phyloP scores from a whole-genome alignment of 2,888 invertebrate species.

The Cheilosia grossa region DNA sequence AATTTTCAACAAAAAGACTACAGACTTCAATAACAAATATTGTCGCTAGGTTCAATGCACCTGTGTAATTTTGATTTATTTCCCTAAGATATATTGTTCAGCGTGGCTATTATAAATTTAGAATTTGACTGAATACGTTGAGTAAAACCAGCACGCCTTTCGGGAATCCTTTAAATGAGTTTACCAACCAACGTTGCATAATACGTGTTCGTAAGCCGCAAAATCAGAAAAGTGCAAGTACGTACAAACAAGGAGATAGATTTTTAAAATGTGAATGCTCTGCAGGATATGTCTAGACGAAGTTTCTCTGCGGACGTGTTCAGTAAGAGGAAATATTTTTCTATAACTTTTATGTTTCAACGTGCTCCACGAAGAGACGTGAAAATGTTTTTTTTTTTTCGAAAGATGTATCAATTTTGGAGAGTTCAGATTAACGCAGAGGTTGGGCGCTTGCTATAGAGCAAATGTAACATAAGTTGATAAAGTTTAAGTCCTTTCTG shows the following conservation, averaged over 20 bases:
- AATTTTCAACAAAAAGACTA: no score
- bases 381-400: constrained; percentile 17
- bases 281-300: constrained; percentile 27
- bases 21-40: no score
- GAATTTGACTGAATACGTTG: no score
- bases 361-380: constrained; percentile 25
- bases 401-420: constrained; percentile 38
- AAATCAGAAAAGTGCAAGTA: constrained; percentile 3
- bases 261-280: constrained; percentile 14
- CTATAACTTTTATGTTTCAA: constrained; percentile 21
- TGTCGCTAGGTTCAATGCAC: no score
- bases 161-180: not conserved
- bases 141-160: not conserved
- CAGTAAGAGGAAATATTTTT: constrained; percentile 29
- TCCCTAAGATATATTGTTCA: no score
- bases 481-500: constrained; percentile 12
- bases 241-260: not conserved
- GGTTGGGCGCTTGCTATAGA: constrained; percentile 9
- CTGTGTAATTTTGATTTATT: no score
- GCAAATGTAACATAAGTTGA: constrained; percentile 15
- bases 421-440: constrained; percentile 21
- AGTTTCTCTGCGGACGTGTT: constrained; percentile 40
- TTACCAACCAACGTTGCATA: not conserved
- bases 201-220: not conserved
- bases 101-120: no score